Evolutionary conservation across 2,797 vertebrate genomes (phyloP).

Genomic region (Astyanax mexicanus): DNA sequence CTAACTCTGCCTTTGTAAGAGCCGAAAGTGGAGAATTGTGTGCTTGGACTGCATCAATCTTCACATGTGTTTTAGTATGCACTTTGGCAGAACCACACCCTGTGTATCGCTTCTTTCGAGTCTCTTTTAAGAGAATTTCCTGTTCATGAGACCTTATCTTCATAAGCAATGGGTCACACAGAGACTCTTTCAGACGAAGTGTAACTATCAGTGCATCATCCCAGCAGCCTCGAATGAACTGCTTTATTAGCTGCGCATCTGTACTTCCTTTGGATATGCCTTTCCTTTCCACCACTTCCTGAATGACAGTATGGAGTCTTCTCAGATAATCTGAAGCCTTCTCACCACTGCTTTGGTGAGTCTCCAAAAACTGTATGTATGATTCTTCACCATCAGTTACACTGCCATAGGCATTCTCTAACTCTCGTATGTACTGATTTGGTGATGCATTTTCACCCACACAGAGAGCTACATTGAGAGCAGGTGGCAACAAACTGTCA

Average conservation of each 20-base stretch:
- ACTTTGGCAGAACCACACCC: not conserved
- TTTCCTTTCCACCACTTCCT: slow-evolving; percentile 21
- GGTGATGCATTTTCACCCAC: slow-evolving; percentile 27
- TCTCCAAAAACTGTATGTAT: not conserved
- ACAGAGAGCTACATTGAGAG: slow-evolving; percentile 31
- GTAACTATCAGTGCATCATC: slow-evolving; percentile 10
- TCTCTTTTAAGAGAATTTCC: not conserved
- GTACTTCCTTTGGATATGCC: not conserved
- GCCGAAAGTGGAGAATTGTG: not conserved
- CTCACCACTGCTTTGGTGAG: not conserved
- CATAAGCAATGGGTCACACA: not conserved
- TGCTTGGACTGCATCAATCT: not conserved
- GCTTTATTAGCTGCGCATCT: slow-evolving; percentile 24
- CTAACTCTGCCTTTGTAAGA: not conserved
- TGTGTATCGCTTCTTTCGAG: not conserved
- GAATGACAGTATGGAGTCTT: slow-evolving; percentile 17
- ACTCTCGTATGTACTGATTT: slow-evolving; percentile 7
- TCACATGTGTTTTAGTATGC: not conserved
- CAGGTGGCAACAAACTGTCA: slow-evolving; percentile 37
- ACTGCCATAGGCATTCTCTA: slow-evolving; percentile 48
- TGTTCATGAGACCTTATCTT: not conserved
- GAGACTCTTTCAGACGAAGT: slow-evolving; percentile 8
- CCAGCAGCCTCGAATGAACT: slow-evolving; percentile 35
- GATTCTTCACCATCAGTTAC: not conserved
- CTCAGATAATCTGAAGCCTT: slow-evolving; percentile 23